Conservation (phyloP, 37 sponge, comb jelly and placozoan genomes). For the Beroe ovata region DNA sequence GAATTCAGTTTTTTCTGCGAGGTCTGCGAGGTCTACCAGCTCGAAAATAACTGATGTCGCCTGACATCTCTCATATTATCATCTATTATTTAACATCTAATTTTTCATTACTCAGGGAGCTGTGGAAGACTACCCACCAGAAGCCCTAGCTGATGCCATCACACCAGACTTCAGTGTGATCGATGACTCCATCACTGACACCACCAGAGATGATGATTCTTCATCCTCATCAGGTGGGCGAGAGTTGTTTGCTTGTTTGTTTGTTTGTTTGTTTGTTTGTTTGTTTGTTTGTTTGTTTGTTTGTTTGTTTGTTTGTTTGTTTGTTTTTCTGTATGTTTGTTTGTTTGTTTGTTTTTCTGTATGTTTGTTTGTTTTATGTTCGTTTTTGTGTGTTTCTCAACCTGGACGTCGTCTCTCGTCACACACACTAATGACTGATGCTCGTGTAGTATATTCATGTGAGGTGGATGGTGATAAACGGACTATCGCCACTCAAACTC, state of each 20-base stretch:
- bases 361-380: neutral
- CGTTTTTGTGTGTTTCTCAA: too few relatives aligned
- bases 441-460: slow-evolving; percentile 15
- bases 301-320: neutral
- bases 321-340: neutral
- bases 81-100: too few relatives aligned
- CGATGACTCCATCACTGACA: slow-evolving; percentile 21
- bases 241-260: neutral
- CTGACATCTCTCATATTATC: too few relatives aligned
- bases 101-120: neutral
- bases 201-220: neutral
- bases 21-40: too few relatives aligned
- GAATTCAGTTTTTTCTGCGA: too few relatives aligned
- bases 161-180: slow-evolving; percentile 3
- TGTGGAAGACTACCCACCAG: slow-evolving; percentile 36
- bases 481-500: slow-evolving; percentile 26
- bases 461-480: slow-evolving; percentile 14
- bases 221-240: neutral
- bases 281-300: slow-evolving; percentile 12
- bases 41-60: too few relatives aligned
- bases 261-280: neutral
- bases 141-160: slow-evolving; percentile 10
- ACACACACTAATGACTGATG: neutral
- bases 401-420: neutral
- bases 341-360: neutral